Evolutionary conservation across 2,113 vertebrate genomes (phyloP).

Genomic region (Alaudala cheleensis): DNA sequence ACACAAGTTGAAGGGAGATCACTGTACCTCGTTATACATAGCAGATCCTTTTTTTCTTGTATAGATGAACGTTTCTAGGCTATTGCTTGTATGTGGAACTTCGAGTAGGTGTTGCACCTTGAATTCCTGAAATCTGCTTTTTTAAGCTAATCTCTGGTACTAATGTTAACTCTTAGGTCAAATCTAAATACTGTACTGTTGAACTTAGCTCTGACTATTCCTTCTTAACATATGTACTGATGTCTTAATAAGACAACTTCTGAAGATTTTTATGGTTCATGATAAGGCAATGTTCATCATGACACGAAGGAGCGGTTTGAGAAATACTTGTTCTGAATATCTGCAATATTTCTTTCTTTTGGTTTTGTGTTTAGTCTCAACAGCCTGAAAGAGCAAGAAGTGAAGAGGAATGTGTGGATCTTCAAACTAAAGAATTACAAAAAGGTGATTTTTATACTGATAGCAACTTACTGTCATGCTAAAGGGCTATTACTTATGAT

Average conservation of each 20-base stretch:
- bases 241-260: not conserved
- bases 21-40: not conserved
- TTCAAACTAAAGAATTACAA: not conserved
- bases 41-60: not conserved
- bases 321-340: not conserved
- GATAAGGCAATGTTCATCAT: not conserved
- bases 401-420: slow-evolving; percentile 5
- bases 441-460: slow-evolving; percentile 47
- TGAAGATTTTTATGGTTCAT: not conserved
- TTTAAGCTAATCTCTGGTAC: not conserved
- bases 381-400: not conserved
- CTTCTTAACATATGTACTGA: not conserved
- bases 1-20: not conserved
- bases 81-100: not conserved
- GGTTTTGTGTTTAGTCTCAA: not conserved
- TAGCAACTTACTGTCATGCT: not conserved
- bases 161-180: not conserved
- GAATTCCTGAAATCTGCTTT: not conserved
- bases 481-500: not conserved
- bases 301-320: not conserved
- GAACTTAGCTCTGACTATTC: not conserved
- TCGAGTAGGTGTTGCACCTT: not conserved
- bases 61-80: not conserved
- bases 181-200: not conserved
- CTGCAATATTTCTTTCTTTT: not conserved